Percentiles rank a stretch among this genome's conserved stretches.
phyloP scores from a whole-genome alignment of 2,113 vertebrate species.

The Pollimyrus isidori region DNA sequence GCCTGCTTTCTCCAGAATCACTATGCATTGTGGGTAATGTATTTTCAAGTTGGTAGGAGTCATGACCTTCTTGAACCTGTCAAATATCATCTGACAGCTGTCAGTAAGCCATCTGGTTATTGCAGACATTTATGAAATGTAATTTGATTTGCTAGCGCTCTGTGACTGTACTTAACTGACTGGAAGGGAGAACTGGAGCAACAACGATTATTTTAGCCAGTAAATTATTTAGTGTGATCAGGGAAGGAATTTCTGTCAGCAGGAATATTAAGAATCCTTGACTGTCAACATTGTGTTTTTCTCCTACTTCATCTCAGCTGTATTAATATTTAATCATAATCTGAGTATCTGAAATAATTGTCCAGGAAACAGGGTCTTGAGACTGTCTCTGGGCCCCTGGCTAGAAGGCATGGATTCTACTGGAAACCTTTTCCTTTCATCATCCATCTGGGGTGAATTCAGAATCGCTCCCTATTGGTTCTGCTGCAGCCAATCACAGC shows the following conservation, averaged over 20 bases:
- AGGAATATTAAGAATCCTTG: background rate
- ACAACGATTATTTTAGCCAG: background rate
- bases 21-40: background rate
- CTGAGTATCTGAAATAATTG: background rate
- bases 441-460: background rate
- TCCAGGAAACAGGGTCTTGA: background rate
- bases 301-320: background rate
- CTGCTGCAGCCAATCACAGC: background rate
- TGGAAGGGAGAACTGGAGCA: background rate
- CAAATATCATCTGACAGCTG: background rate
- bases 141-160: background rate
- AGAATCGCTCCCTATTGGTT: background rate
- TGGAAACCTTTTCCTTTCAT: background rate
- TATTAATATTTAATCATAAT: slow-evolving; percentile 5
- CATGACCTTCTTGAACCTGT: background rate
- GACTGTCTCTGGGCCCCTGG: background rate
- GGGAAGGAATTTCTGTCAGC: background rate
- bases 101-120: background rate
- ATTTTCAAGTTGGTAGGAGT: background rate
- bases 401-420: background rate
- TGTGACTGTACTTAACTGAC: background rate
- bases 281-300: background rate
- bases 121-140: background rate
- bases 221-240: background rate
- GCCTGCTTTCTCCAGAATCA: background rate